phyloP scores from a whole-genome alignment of 2,797 vertebrate genomes.

The Mus minutoides region DNA sequence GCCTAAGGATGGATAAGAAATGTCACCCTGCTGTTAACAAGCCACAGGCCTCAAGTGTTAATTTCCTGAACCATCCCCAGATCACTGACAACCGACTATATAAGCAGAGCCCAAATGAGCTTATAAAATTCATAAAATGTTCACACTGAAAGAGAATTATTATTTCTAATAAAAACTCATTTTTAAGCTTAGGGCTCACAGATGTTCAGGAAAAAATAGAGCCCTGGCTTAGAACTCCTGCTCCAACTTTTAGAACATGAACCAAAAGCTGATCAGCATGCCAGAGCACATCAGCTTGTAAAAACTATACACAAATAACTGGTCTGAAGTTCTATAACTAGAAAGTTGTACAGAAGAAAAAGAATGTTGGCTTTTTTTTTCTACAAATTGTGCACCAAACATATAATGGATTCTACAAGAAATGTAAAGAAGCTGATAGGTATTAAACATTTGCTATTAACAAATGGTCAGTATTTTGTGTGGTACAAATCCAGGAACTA shows the following conservation, averaged over 20 bases:
- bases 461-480: not conserved
- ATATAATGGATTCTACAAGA: not conserved
- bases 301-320: not conserved
- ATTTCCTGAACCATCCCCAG: not conserved
- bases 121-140: constrained; percentile 43
- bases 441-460: not conserved
- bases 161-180: constrained; percentile 6
- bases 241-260: not conserved
- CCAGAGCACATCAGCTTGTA: not conserved
- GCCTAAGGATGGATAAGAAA: not conserved
- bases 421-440: not conserved
- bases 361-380: not conserved
- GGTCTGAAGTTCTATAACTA: not conserved
- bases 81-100: not conserved
- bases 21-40: not conserved
- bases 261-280: not conserved
- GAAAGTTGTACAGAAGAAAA: not conserved
- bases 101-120: not conserved
- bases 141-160: not conserved
- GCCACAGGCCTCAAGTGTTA: not conserved
- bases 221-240: not conserved
- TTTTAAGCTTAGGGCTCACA: not conserved
- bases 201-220: not conserved
- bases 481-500: not conserved
- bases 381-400: not conserved